These are phyloP conservation scores for Cyprinodon variegatus DNA, from an alignment of 2,113 vertebrate species.

Conservation along the genomic window DNA sequence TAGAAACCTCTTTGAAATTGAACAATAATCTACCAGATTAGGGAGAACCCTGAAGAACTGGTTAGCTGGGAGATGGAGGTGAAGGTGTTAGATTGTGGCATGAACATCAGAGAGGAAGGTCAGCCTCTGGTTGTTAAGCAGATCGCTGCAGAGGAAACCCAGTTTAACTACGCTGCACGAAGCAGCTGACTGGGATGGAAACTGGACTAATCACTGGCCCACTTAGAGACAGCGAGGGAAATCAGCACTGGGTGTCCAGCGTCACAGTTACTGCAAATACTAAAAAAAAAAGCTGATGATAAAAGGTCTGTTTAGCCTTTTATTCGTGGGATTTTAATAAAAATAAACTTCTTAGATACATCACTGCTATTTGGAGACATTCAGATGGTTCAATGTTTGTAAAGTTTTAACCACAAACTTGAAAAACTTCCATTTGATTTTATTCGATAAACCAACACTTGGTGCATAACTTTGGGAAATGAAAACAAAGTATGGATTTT, in stretches of 20 bases:
- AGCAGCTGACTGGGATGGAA: slow-evolving; percentile 23
- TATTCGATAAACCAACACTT: no score
- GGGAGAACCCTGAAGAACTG: slow-evolving; percentile 57
- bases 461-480: no score
- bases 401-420: no score
- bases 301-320: background rate
- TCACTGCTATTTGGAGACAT: no score
- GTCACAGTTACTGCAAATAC: slow-evolving; percentile 1
- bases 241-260: slow-evolving; percentile 17
- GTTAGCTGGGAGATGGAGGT: slow-evolving; percentile 42
- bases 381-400: no score
- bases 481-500: no score
- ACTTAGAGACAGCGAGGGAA: slow-evolving; percentile 23
- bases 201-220: slow-evolving; percentile 39
- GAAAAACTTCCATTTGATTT: no score
- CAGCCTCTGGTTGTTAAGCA: slow-evolving; percentile 29
- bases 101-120: slow-evolving; percentile 34
- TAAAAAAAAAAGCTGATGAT: background rate
- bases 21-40: slow-evolving; percentile 6
- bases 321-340: background rate
- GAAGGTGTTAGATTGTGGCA: slow-evolving; percentile 38
- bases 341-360: background rate
- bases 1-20: background rate
- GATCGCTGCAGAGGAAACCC: slow-evolving; percentile 8
- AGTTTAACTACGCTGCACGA: slow-evolving; percentile 24